Evolutionary conservation across 1,140 invertebrate species (phyloP).

Genomic region (Oryzaephilus surinamensis): DNA sequence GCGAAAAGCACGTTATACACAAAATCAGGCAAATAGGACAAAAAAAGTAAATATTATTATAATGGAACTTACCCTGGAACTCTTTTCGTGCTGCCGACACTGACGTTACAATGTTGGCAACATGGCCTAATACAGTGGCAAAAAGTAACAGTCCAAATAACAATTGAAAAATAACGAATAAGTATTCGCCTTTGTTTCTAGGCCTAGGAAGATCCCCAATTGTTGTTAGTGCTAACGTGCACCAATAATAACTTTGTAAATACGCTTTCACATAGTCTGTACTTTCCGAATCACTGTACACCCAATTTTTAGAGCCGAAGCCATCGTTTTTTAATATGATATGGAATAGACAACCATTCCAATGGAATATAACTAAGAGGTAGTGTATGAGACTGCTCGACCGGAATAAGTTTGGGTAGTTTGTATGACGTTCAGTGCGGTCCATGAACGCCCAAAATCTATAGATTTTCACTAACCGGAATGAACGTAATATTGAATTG

Average conservation of each 20-base stretch:
- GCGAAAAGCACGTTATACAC: conserved; percentile 5
- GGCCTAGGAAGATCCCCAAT: conserved; percentile 72
- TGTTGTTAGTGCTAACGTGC: conserved; percentile 87
- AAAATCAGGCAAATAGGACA: too few species aligned
- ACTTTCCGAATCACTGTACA: conserved; percentile 70
- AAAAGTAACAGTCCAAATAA: conserved; percentile 84
- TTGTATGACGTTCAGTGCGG: conserved; percentile 94
- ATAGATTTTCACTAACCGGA: conserved; percentile 89
- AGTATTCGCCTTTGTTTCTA: conserved; percentile 79
- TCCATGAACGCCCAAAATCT: conserved; percentile 98
- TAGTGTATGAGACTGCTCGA: conserved; percentile 91
- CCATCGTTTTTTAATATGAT: conserved; percentile 91
- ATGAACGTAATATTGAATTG: conserved; percentile 93
- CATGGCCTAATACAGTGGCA: conserved; percentile 85
- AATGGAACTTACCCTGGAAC: conserved; percentile 77
- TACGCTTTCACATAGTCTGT: conserved; percentile 88
- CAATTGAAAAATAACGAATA: conserved; percentile 83
- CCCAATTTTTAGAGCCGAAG: conserved; percentile 85
- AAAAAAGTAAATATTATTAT: neutral
- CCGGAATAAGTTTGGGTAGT: conserved; percentile 96
- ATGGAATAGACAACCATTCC: conserved; percentile 97
- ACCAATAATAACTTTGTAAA: conserved; percentile 97
- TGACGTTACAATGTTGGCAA: conserved; percentile 91
- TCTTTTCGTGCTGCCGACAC: conserved; percentile 89
- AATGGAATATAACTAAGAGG: conserved; percentile 96